Evolutionary conservation across 2,113 vertebrate genomes (phyloP).

Genomic region (Leptodactylus fuscus): DNA sequence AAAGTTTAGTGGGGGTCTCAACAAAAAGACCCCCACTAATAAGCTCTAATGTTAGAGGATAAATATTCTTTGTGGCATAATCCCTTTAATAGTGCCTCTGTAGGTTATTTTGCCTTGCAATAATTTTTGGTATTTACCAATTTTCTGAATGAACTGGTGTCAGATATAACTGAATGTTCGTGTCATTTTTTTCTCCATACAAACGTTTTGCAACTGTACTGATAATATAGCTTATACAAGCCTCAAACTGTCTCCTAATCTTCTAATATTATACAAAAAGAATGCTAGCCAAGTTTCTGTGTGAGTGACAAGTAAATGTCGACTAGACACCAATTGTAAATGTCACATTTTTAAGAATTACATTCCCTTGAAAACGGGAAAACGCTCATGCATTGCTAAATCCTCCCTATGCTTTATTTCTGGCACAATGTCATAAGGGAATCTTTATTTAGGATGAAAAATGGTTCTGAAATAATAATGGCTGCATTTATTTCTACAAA

Average conservation of each 20-base stretch:
- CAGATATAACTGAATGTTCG: not conserved
- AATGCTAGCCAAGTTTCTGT: not conserved
- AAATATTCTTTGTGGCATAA: no score
- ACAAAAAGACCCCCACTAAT: no score
- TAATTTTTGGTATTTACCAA: not conserved
- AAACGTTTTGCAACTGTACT: not conserved
- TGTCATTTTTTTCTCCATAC: not conserved
- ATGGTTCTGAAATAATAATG: not conserved
- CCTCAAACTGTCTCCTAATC: not conserved
- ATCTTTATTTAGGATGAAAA: not conserved
- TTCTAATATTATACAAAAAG: not conserved
- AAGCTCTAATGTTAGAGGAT: no score
- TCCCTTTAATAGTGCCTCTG: no score
- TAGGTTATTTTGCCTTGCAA: no score
- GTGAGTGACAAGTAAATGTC: not conserved
- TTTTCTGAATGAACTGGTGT: not conserved
- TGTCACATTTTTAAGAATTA: constrained; percentile 12
- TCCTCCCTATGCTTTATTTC: not conserved
- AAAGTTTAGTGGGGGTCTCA: no score
- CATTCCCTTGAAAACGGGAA: not conserved
- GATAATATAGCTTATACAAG: not conserved
- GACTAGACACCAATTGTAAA: not conserved
- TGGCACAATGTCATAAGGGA: not conserved
- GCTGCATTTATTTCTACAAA: not conserved
- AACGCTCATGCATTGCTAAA: constrained; percentile 9